Evolutionary conservation across 1,140 invertebrate species (phyloP).

Genomic region (Varroa destructor): DNA sequence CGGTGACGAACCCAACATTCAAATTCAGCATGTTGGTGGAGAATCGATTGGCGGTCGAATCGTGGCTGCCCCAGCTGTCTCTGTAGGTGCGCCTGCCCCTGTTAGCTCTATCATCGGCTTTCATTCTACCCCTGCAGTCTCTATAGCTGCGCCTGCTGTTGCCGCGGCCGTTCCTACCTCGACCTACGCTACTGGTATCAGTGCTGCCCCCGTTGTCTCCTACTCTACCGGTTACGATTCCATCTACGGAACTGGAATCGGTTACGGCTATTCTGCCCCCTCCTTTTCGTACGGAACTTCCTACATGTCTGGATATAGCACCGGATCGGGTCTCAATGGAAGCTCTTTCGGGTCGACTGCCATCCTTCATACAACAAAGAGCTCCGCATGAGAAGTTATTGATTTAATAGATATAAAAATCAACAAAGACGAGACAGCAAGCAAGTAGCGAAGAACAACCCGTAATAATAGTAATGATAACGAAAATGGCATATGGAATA

Average conservation of each 20-base stretch:
- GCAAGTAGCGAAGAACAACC: too few species aligned
- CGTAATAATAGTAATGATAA: too few species aligned
- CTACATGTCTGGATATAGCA: background rate
- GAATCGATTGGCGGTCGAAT: background rate
- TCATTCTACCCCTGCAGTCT: background rate
- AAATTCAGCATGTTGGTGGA: conserved; percentile 16
- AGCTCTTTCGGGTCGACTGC: conserved; percentile 2
- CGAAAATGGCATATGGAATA: too few species aligned
- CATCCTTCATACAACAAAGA: background rate
- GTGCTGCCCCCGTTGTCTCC: conserved; percentile 17
- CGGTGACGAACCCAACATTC: conserved; percentile 18
- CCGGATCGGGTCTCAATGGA: background rate
- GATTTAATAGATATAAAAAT: background rate
- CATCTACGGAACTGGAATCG: background rate
- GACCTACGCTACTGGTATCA: background rate
- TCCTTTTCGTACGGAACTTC: background rate
- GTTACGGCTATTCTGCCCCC: background rate
- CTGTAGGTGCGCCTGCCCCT: background rate
- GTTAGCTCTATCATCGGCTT: background rate
- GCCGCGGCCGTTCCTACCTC: background rate
- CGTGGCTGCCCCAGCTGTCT: background rate
- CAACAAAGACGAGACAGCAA: too few species aligned
- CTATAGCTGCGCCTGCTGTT: background rate
- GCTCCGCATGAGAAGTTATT: background rate
- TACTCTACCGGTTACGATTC: background rate